Conservation (phyloP, 2,797 vertebrate genomes). For the Rousettus madagascariensis region DNA sequence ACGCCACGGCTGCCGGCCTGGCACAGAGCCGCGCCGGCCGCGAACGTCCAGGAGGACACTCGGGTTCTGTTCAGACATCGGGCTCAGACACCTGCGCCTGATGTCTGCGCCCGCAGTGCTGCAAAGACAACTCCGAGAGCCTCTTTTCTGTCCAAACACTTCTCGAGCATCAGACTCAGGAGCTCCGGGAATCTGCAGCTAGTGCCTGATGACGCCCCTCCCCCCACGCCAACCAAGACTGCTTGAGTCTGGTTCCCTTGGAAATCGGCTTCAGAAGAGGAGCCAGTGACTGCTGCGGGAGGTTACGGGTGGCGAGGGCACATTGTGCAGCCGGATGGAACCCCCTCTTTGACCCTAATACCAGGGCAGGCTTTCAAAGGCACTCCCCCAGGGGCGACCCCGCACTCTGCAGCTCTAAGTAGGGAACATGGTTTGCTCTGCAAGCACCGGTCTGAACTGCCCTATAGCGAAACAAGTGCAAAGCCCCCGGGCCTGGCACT, state of each 20-base stretch:
- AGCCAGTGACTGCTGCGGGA: not conserved
- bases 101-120: too few relatives aligned
- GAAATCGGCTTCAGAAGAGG: not conserved
- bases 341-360: not conserved
- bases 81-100: not conserved
- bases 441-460: not conserved
- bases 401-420: not conserved
- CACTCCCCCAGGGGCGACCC: not conserved
- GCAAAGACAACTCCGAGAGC: not conserved
- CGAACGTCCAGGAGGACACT: not conserved
- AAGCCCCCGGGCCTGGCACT: not conserved
- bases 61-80: not conserved
- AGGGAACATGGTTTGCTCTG: not conserved
- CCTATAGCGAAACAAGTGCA: not conserved
- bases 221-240: not conserved
- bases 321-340: not conserved
- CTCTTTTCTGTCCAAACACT: slow-evolving; percentile 5
- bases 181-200: not conserved
- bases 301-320: not conserved
- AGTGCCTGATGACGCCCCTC: not conserved
- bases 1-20: not conserved
- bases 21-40: not conserved
- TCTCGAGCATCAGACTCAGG: not conserved
- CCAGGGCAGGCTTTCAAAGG: not conserved
- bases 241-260: not conserved